Conservation (phyloP, 2,888 invertebrate genomes). For the Agriotes lineatus region DNA sequence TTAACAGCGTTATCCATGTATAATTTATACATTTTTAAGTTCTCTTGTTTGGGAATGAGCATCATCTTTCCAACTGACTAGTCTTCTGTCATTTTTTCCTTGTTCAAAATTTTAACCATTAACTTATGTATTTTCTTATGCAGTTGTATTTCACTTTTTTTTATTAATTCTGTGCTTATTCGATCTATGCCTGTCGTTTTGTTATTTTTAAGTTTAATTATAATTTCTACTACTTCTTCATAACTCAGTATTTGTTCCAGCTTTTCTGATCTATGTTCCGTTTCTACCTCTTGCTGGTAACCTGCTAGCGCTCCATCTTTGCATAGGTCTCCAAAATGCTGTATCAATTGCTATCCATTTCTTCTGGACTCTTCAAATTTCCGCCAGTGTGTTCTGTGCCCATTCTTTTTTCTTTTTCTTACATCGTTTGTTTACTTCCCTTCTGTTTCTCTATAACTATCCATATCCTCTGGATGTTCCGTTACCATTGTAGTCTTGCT, state of each 20-base stretch:
- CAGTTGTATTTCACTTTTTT: not conserved
- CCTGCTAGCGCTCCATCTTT: too few relatives aligned
- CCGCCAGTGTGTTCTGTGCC: too few relatives aligned
- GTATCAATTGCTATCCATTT: too few relatives aligned
- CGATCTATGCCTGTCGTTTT: not conserved
- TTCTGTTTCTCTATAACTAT: too few relatives aligned
- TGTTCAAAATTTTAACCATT: not conserved
- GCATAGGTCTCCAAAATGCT: too few relatives aligned
- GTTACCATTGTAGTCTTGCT: too few relatives aligned
- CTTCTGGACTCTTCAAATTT: too few relatives aligned
- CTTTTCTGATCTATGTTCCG: too few relatives aligned
- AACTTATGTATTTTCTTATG: not conserved
- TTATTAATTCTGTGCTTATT: not conserved
- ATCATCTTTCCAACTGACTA: not conserved
- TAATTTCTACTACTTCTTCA: constrained; percentile 17
- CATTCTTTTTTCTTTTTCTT: too few relatives aligned
- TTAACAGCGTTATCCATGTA: constrained; percentile 2
- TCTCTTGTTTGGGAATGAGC: not conserved
- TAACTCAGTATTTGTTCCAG: not conserved
- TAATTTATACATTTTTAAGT: not conserved
- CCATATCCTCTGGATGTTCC: too few relatives aligned
- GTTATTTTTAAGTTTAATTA: constrained; percentile 2
- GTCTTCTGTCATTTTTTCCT: not conserved
- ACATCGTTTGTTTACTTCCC: too few relatives aligned
- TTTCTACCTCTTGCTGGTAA: too few relatives aligned